phyloP scores from a whole-genome alignment of 2,888 invertebrate genomes.

The Lithophane leautieri region DNA sequence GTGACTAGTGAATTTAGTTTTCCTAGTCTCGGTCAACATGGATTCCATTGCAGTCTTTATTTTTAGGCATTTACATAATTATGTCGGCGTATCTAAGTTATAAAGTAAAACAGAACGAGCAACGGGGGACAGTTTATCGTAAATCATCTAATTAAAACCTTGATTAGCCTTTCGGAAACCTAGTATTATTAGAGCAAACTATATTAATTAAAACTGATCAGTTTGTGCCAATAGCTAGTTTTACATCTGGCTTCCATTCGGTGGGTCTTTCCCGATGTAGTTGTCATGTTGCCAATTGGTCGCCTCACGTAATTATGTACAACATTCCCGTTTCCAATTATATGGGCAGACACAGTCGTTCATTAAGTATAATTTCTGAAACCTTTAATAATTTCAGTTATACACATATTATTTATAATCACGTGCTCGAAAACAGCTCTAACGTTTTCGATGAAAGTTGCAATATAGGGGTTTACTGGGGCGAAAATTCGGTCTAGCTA shows the following conservation, averaged over 20 bases:
- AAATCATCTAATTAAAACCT: neutral
- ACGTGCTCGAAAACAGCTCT: too few species aligned
- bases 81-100: too few species aligned
- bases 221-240: conserved; percentile 11
- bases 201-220: conserved; percentile 7
- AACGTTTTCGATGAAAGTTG: too few species aligned
- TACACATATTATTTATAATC: too few species aligned
- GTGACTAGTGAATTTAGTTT: too few species aligned
- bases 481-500: too few species aligned
- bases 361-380: neutral
- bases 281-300: conserved; percentile 48
- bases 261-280: neutral
- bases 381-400: neutral
- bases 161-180: neutral
- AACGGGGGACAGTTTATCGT: too few species aligned
- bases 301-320: neutral
- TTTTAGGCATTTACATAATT: too few species aligned
- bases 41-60: too few species aligned
- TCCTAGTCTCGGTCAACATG: too few species aligned
- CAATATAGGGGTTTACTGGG: too few species aligned
- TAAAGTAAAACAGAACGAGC: too few species aligned
- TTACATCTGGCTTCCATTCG: conserved; percentile 16
- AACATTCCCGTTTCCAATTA: neutral
- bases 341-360: neutral
- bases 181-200: neutral